Conservation (phyloP, 2,797 vertebrate species). For the Amblyopsis hoosieri region DNA sequence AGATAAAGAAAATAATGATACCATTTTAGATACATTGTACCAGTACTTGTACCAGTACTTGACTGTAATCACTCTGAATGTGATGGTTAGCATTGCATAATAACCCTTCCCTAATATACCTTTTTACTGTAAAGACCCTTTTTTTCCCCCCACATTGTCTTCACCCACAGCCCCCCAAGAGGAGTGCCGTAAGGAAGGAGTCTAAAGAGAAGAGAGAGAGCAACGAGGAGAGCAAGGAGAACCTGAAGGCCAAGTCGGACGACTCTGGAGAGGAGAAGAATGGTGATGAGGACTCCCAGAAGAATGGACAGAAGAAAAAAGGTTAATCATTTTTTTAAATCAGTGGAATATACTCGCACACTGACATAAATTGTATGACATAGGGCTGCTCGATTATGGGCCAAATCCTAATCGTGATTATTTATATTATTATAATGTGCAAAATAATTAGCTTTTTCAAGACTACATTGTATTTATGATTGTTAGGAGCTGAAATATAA, state of each 20-base stretch:
- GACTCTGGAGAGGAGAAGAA: conserved; percentile 98
- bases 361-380: too few species aligned
- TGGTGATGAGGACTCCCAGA: conserved; percentile 90
- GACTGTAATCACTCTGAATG: too few species aligned
- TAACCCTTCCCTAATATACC: background rate
- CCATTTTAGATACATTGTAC: too few species aligned
- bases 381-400: too few species aligned
- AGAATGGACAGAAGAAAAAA: conserved; percentile 92
- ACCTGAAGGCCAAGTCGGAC: conserved; percentile 92
- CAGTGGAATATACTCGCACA: too few species aligned
- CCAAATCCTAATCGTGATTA: too few species aligned
- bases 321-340: conserved; percentile 65
- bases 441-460: too few species aligned
- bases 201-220: conserved; percentile 91
- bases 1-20: too few species aligned
- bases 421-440: too few species aligned
- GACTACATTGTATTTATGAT: too few species aligned
- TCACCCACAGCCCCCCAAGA: conserved; percentile 79
- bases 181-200: conserved; percentile 84
- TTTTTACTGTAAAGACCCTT: background rate
- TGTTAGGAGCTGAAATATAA: too few species aligned
- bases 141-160: background rate
- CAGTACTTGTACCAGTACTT: too few species aligned
- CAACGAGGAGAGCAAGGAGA: conserved; percentile 92
- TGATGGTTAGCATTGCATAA: background rate